Evolutionary conservation across 2,797 vertebrate species (phyloP).

Genomic region (Lates japonicus): DNA sequence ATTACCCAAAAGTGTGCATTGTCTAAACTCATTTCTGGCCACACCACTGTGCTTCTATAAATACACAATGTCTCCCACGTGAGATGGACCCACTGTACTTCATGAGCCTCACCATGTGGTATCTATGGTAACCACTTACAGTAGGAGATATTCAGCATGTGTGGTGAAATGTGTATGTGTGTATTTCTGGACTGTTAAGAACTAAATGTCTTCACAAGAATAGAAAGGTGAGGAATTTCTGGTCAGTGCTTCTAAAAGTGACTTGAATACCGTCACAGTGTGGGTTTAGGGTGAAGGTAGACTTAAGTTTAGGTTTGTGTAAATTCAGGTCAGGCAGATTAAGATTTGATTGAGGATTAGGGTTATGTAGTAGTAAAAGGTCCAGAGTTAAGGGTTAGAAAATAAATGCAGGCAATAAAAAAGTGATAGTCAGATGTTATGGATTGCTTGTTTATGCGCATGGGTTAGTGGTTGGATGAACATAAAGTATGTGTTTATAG

Average conservation of each 20-base stretch:
- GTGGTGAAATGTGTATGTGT: constrained; percentile 56
- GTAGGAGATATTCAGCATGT: constrained; percentile 77
- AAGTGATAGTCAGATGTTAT: neutral
- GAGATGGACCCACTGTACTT: constrained; percentile 83
- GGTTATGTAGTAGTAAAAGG: neutral
- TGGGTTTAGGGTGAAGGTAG: neutral
- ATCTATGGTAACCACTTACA: constrained; percentile 85
- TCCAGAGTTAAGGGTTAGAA: neutral
- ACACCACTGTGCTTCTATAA: constrained; percentile 79
- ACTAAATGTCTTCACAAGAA: constrained; percentile 51
- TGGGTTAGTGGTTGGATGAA: neutral
- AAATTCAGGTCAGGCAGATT: neutral
- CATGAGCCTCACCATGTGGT: constrained; percentile 78
- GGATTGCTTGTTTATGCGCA: neutral
- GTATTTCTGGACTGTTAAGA: constrained; percentile 45
- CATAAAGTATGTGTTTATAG: neutral
- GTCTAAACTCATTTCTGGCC: constrained; percentile 77
- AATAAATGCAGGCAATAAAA: neutral
- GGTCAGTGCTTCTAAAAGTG: constrained; percentile 22
- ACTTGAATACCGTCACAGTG: neutral
- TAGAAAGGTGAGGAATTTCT: constrained; percentile 41
- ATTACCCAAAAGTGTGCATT: constrained; percentile 57
- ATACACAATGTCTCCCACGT: constrained; percentile 81
- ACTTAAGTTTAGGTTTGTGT: neutral
- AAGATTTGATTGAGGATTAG: neutral